Conservation (phyloP, 2,888 invertebrate genomes). For the Deroplatys truncata region DNA sequence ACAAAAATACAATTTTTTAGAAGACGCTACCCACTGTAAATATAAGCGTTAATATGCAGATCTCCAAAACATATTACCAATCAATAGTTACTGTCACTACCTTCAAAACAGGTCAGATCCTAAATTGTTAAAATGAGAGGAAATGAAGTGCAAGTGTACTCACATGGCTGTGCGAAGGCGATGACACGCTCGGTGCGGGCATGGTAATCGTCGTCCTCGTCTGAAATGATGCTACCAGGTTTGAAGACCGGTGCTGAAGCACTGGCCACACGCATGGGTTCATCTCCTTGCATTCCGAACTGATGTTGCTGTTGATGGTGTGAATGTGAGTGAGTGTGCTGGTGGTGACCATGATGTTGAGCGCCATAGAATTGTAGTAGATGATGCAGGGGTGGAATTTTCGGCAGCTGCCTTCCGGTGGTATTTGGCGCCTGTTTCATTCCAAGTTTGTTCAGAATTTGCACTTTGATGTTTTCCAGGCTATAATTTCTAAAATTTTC, state of each 20-base stretch:
- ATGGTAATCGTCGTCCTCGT: conserved; percentile 63
- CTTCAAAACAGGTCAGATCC: too few relatives aligned
- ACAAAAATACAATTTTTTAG: too few relatives aligned
- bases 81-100: too few relatives aligned
- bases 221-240: conserved; percentile 48
- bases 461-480: conserved; percentile 55
- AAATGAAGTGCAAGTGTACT: conserved; percentile 28
- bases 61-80: too few relatives aligned
- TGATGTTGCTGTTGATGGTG: conserved; percentile 41
- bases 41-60: too few relatives aligned
- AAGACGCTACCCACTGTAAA: too few relatives aligned
- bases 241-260: conserved; percentile 37
- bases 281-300: conserved; percentile 47
- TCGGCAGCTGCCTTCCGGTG: conserved; percentile 54
- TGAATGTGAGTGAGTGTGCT: background rate
- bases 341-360: conserved; percentile 22
- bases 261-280: conserved; percentile 37
- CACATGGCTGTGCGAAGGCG: conserved; percentile 59
- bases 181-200: conserved; percentile 64
- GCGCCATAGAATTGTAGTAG: conserved; percentile 48
- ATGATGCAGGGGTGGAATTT: conserved; percentile 45
- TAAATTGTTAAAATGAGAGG: too few relatives aligned
- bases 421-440: conserved; percentile 59
- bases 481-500: conserved; percentile 55
- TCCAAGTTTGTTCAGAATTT: conserved; percentile 56